Evolutionary conservation across 2,113 vertebrate genomes (phyloP), one percentile per base, ranked within the genome.

Genomic region (Smithornis capensis): DNA sequence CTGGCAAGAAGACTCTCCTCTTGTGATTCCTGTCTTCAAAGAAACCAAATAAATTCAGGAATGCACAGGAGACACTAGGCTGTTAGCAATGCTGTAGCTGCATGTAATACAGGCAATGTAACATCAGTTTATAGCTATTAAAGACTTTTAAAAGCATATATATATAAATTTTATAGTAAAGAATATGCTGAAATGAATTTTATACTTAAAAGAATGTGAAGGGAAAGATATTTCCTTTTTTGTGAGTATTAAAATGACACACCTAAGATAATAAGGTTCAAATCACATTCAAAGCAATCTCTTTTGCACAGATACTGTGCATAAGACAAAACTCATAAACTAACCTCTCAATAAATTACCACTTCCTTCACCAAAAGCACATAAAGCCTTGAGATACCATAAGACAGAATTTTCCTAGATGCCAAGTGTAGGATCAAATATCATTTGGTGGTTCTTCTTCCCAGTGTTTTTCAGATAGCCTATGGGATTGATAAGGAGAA

Each of bases 11-110:
- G 27, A 69, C 15, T 79, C 67, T 85, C 23, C 12, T 70, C 35
- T 45, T 81, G 64, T 89, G 76, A 94, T 87, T 92, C 68, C 86
- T 86, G 84, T 82, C 79, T 89, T 87, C 44, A 57, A 80, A 69
- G 25, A 93, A 84, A 71, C 21, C 38, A 84, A 52, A 95, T 93
- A 88, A 94, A 93, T 95, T 31, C 44, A 90, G 45, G 33, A 77
- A 77, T 81, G 55, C 33, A 35, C 67, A 69, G 49, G 42, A 74
- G 45, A 63, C 44, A 65, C 5, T n/a, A 73, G 27, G 40, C 45
- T 93, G 75, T 78, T 83, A 83, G 2, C 44, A 83, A 31, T 83
- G 24, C 3, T 77, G n/a, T 29, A 52, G 35, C 33, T 2, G 1
- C 7, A 56, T 13, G 24, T 31, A 53, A 21, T 35, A 37, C 18